Conservation (phyloP, 2,888 invertebrate genomes). For the Cosmorhoe ocellata region DNA sequence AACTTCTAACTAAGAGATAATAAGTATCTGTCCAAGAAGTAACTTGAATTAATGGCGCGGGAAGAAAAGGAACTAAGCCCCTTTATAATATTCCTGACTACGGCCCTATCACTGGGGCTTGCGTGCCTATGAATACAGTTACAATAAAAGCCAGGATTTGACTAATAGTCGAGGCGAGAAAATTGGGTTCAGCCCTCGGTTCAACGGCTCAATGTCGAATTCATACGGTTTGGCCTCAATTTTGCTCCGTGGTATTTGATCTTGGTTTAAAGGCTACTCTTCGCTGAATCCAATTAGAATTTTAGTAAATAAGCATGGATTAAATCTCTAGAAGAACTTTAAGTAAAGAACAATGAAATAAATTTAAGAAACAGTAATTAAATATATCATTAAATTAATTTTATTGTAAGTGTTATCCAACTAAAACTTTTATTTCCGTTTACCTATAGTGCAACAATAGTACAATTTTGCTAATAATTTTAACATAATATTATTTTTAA, state of each 20-base stretch:
- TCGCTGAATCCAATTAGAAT: conserved; percentile 8
- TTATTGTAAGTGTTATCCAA: too few relatives aligned
- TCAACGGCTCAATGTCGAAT: conserved; percentile 24
- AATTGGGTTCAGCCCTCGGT: conserved; percentile 20
- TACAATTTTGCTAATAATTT: too few relatives aligned
- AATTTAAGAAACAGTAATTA: too few relatives aligned
- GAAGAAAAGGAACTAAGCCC: not conserved
- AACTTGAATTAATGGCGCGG: too few relatives aligned
- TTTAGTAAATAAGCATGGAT: not conserved
- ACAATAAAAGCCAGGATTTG: conserved; percentile 30
- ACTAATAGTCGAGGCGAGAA: conserved; percentile 30
- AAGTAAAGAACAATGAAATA: too few relatives aligned
- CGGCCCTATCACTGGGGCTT: conserved; percentile 9
- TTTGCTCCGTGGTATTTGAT: conserved; percentile 21
- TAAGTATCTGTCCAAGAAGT: too few relatives aligned
- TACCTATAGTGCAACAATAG: too few relatives aligned
- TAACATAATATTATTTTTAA: too few relatives aligned
- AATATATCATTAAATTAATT: too few relatives aligned
- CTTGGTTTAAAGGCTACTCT: conserved; percentile 6
- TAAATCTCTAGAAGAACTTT: too few relatives aligned
- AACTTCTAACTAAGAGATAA: too few relatives aligned
- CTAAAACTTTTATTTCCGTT: too few relatives aligned
- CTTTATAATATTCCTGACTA: not conserved
- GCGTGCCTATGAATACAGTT: conserved; percentile 33
- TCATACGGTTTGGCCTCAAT: conserved; percentile 20